Percentiles rank a stretch among this genome's conserved stretches.
Conservation (phyloP, 1,140 invertebrate genomes). For the Tetramorium simillimum region DNA sequence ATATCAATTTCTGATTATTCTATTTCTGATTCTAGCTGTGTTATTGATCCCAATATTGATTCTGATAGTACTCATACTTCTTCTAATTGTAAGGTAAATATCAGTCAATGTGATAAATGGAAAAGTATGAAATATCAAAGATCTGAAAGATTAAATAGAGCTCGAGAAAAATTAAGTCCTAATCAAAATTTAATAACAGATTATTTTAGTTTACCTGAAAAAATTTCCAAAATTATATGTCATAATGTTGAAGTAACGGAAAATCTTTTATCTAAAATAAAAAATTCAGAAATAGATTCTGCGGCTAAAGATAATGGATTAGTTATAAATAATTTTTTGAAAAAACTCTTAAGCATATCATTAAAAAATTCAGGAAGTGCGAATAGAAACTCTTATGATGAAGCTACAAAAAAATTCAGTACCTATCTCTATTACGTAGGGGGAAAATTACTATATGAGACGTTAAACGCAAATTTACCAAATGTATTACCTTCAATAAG, state of each 20-base stretch:
- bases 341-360: slow-evolving; percentile 8
- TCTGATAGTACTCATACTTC: too few relatives aligned
- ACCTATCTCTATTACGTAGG: neutral
- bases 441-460: neutral
- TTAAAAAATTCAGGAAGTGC: neutral
- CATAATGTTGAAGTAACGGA: neutral
- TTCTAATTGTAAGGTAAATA: too few relatives aligned
- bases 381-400: neutral
- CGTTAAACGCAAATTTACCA: neutral
- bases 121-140: slow-evolving; percentile 1
- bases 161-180: neutral
- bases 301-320: neutral
- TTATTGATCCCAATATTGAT: too few relatives aligned
- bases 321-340: slow-evolving; percentile 1
- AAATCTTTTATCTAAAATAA: slow-evolving; percentile 3
- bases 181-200: neutral
- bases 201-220: slow-evolving; percentile 20
- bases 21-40: too few relatives aligned
- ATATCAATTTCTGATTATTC: neutral
- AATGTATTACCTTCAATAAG: neutral
- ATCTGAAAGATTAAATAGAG: neutral
- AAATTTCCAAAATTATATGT: neutral
- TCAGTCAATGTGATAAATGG: neutral
- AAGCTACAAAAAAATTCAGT: slow-evolving; percentile 4
- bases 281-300: neutral